phyloP scores from a whole-genome alignment of 2,113 vertebrate genomes.

The Mobula hypostoma region DNA sequence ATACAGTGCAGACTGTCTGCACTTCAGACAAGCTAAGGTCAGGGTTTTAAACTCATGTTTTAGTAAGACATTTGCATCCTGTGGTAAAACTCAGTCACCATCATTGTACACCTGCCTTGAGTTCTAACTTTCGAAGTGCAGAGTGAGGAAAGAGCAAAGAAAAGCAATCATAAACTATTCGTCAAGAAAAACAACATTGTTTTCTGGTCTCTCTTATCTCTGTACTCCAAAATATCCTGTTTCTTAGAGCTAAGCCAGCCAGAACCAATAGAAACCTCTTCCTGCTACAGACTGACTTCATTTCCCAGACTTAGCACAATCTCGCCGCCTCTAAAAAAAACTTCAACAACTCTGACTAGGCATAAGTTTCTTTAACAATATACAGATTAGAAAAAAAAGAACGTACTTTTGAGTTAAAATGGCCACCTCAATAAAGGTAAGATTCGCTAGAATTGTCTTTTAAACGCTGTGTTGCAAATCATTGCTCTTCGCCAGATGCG shows the following conservation, averaged over 20 bases:
- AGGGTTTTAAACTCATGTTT: conserved; percentile 41
- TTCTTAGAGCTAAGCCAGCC: conserved; percentile 74
- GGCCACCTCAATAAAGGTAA: conserved; percentile 91
- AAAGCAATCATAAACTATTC: conserved; percentile 62
- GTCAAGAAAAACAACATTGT: conserved; percentile 92
- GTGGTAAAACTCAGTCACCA: conserved; percentile 48
- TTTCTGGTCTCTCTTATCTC: conserved; percentile 82
- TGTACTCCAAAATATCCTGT: conserved; percentile 91
- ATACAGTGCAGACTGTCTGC: conserved; percentile 38
- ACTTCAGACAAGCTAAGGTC: conserved; percentile 41
- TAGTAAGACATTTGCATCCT: conserved; percentile 69
- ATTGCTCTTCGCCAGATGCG: conserved; percentile 49
- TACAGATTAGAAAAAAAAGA: conserved; percentile 22
- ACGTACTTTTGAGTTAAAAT: conserved; percentile 68
- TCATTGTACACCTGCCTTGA: conserved; percentile 63
- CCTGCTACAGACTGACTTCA: conserved; percentile 88
- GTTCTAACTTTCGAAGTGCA: conserved; percentile 51
- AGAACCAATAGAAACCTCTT: conserved; percentile 91
- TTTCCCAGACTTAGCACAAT: conserved; percentile 92
- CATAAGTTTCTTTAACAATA: conserved; percentile 12
- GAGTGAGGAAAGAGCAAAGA: conserved; percentile 42
- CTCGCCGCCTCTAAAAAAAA: conserved; percentile 83
- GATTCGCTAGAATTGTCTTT: conserved; percentile 50
- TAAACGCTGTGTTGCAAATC: conserved; percentile 37
- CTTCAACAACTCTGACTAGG: conserved; percentile 50